A percentile compares a stretch with the other conserved stretches of the same genome.
Evolutionary conservation across 2,888 invertebrate genomes (phyloP).

Genomic region (Globia sparganii): DNA sequence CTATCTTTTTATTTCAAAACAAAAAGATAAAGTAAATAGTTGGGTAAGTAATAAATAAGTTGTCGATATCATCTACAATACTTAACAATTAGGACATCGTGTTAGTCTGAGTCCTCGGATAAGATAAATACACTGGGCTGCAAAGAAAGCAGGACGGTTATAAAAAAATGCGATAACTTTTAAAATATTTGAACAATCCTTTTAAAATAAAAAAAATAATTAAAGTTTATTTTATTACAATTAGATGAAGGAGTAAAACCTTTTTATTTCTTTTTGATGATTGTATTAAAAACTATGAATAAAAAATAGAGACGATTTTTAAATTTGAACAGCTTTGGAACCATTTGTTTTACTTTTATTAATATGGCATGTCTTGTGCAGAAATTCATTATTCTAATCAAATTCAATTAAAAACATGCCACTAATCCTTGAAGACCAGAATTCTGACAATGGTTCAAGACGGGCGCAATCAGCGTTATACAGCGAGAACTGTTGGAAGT

Average conservation of each 20-base stretch:
- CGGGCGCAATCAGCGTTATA: not conserved
- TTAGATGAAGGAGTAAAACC: too few relatives aligned
- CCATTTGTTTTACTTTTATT: too few relatives aligned
- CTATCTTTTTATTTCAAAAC: constrained; percentile 39
- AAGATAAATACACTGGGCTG: constrained; percentile 12
- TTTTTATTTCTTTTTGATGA: too few relatives aligned
- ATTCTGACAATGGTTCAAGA: not conserved
- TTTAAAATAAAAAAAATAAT: too few relatives aligned
- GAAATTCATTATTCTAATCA: too few relatives aligned
- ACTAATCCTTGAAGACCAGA: not conserved
- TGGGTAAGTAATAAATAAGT: constrained; percentile 21
- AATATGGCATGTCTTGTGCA: too few relatives aligned
- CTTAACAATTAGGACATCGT: constrained; percentile 47
- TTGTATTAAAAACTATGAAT: too few relatives aligned
- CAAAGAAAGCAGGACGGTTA: not conserved
- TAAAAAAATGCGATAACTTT: not conserved
- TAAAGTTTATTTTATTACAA: too few relatives aligned
- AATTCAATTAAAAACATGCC: too few relatives aligned
- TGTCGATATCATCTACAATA: constrained; percentile 43
- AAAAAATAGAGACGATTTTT: too few relatives aligned
- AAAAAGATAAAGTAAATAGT: not conserved
- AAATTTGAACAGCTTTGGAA: too few relatives aligned
- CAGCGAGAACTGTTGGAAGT: not conserved
- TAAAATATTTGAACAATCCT: not conserved
- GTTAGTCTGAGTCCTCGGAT: constrained; percentile 18